These are phyloP conservation scores for Silurus aristotelis DNA, from an alignment of 2,797 vertebrate species.

Conservation along the genomic window DNA sequence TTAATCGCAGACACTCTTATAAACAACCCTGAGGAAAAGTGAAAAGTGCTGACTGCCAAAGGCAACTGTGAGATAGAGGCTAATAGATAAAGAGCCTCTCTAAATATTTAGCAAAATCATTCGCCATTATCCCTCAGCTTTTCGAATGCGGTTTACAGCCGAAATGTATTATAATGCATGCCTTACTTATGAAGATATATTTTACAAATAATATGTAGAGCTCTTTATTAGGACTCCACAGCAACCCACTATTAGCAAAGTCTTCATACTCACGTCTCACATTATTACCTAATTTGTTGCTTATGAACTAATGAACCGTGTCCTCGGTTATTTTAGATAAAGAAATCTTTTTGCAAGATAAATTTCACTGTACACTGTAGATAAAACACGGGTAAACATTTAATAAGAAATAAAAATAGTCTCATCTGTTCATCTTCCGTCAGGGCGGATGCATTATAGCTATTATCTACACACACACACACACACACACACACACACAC, in stretches of 20 bases:
- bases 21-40: neutral
- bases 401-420: neutral
- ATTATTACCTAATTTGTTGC: neutral
- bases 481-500: neutral
- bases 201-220: neutral
- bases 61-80: neutral
- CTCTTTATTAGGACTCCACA: neutral
- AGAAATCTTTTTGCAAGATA: neutral
- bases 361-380: neutral
- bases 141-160: neutral
- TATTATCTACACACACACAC: no score
- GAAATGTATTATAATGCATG: neutral
- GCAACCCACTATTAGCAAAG: neutral
- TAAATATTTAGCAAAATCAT: neutral
- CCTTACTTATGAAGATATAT: neutral
- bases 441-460: neutral
- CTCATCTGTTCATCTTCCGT: slow-evolving; percentile 72
- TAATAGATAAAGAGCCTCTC: neutral
- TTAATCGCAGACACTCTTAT: no score
- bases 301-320: neutral
- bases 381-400: neutral
- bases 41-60: neutral
- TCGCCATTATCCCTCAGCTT: neutral
- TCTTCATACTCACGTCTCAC: neutral
- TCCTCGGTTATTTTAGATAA: neutral